phyloP scores from a whole-genome alignment of 53 echinoderm and acorn worm species.

The Arbacia lixula region DNA sequence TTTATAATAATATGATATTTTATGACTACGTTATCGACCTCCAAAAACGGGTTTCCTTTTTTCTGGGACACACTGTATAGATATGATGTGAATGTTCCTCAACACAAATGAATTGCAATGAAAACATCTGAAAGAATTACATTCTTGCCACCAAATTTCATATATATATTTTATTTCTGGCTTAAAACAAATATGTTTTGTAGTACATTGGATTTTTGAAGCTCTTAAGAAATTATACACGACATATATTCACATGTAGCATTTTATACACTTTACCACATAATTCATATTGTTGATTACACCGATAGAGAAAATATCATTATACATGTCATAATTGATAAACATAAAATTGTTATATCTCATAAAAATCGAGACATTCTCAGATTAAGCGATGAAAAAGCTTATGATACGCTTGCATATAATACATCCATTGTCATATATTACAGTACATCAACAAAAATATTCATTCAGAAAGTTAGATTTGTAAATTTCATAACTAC shows the following conservation, averaged over 20 bases:
- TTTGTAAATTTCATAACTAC: too few relatives aligned
- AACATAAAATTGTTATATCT: slow-evolving; percentile 10
- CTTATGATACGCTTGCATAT: slow-evolving; percentile 41
- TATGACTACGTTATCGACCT: too few relatives aligned
- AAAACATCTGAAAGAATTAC: too few relatives aligned
- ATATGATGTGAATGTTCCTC: too few relatives aligned
- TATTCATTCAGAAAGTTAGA: too few relatives aligned
- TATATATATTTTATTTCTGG: slow-evolving; percentile 53
- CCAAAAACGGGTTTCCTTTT: too few relatives aligned
- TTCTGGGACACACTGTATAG: too few relatives aligned
- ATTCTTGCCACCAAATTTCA: slow-evolving; percentile 46
- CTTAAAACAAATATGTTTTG: slow-evolving; percentile 52
- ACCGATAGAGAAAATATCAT: neutral
- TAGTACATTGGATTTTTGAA: slow-evolving; percentile 34
- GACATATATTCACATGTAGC: slow-evolving; percentile 48
- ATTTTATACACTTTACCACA: slow-evolving; percentile 41
- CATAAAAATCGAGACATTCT: slow-evolving; percentile 39
- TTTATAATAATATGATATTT: too few relatives aligned
- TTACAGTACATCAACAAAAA: slow-evolving; percentile 40
- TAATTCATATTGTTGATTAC: neutral
- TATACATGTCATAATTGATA: slow-evolving; percentile 29
- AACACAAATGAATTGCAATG: too few relatives aligned
- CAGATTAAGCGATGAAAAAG: neutral
- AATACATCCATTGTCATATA: slow-evolving; percentile 27
- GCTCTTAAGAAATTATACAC: slow-evolving; percentile 59